Percentiles rank a stretch among this genome's conserved stretches.
These are phyloP conservation scores for Darevskia nairensis DNA, from an alignment of 2,797 vertebrate species.

Conservation along the genomic window DNA sequence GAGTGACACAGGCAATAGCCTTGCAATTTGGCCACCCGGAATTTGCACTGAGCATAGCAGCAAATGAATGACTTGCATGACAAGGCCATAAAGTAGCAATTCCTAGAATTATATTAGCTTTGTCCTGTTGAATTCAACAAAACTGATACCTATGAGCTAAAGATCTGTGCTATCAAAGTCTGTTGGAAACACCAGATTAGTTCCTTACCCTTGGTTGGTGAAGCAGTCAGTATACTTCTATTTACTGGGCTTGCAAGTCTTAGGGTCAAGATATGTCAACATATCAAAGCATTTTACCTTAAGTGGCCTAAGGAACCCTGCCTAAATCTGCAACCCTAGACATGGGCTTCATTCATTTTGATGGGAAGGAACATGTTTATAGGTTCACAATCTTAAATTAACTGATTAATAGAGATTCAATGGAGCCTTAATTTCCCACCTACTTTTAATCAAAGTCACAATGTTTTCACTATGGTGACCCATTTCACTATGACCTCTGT, in stretches of 20 bases:
- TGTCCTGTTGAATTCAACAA: conserved; percentile 6
- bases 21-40: conserved; percentile 12
- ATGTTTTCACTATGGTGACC: not conserved
- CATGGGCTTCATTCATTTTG: not conserved
- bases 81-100: not conserved
- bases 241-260: not conserved
- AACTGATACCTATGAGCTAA: not conserved
- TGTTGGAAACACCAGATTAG: not conserved
- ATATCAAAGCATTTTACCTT: not conserved
- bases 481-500: not conserved
- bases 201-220: not conserved
- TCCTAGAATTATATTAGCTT: not conserved
- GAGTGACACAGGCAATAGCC: not conserved
- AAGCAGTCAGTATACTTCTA: not conserved
- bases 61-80: not conserved
- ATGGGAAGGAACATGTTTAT: not conserved
- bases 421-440: not conserved
- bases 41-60: not conserved
- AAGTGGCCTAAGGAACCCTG: not conserved
- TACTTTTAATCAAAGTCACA: not conserved
- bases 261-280: not conserved
- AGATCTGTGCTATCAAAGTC: not conserved
- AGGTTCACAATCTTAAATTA: not conserved
- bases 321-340: not conserved
- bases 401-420: not conserved